Conservation (phyloP, 2,113 vertebrate genomes). For the Boulengeromyrus knoepffleri region DNA sequence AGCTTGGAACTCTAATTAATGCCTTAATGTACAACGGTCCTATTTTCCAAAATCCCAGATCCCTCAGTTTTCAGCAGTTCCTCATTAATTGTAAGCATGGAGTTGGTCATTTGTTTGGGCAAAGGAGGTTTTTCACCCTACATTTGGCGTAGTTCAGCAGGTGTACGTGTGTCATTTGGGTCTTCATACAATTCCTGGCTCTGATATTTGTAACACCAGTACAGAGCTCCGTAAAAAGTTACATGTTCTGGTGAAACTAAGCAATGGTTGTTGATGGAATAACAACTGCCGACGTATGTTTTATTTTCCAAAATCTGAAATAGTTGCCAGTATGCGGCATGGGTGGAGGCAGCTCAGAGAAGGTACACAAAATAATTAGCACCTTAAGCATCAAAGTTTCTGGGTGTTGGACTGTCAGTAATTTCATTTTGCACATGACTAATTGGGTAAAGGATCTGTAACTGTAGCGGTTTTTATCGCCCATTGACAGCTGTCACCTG, state of each 20-base stretch:
- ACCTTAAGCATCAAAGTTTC: not conserved
- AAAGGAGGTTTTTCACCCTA: not conserved
- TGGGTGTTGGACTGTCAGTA: not conserved
- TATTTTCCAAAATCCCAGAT: not conserved
- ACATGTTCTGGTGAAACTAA: not conserved
- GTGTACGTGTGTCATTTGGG: not conserved
- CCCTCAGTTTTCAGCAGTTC: not conserved
- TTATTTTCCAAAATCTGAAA: not conserved
- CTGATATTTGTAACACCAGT: not conserved
- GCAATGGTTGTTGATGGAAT: not conserved
- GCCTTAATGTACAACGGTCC: not conserved
- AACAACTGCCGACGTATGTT: not conserved
- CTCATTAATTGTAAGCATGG: not conserved
- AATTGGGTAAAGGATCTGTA: not conserved
- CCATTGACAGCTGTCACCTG: not conserved
- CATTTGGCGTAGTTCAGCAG: not conserved
- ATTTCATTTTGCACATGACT: not conserved
- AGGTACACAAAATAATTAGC: not conserved
- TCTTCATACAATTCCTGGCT: not conserved
- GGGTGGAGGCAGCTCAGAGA: not conserved
- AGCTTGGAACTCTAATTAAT: constrained; percentile 10
- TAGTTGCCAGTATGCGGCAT: not conserved
- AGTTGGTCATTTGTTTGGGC: not conserved
- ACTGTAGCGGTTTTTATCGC: not conserved
- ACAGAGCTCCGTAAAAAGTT: not conserved